These are phyloP conservation scores for Nothoprocta pentlandii DNA, from an alignment of 2,113 vertebrate genomes.

Conservation along the genomic window DNA sequence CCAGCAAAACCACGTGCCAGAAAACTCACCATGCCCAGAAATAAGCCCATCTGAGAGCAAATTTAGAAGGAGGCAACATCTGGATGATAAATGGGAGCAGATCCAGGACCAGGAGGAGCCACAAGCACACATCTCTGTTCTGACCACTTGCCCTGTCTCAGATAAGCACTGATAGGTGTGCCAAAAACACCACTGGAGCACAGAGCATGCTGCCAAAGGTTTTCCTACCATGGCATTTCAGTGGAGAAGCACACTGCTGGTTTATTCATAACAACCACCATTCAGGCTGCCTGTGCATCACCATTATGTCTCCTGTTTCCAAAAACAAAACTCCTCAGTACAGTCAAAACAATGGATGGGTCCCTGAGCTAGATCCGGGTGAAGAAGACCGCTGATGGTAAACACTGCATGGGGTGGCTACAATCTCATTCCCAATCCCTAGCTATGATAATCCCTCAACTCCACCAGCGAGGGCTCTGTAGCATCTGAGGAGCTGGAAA, in stretches of 20 bases:
- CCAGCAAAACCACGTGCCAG: not conserved
- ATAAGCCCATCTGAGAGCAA: not conserved
- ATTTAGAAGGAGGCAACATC: not conserved
- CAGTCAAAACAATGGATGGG: not conserved
- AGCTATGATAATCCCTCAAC: too few species aligned
- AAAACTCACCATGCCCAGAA: fast-evolving
- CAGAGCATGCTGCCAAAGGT: not conserved
- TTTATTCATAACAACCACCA: not conserved
- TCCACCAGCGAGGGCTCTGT: not conserved
- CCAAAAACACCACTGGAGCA: fast-evolving
- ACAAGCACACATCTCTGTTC: fast-evolving
- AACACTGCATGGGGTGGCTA: fast-evolving
- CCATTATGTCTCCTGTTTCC: not conserved
- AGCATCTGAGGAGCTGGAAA: not conserved
- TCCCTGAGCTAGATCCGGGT: fast-evolving
- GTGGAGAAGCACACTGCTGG: not conserved
- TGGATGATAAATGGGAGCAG: not conserved
- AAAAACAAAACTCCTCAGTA: not conserved
- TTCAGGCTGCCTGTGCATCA: not conserved
- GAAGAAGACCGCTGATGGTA: too few species aligned
- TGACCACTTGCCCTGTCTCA: not conserved
- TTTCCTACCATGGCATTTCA: not conserved
- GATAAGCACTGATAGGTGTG: fast-evolving
- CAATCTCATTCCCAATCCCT: not conserved
- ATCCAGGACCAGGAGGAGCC: not conserved